phyloP scores from a whole-genome alignment of 2,888 invertebrate genomes.

The Stratiomys singularior region DNA sequence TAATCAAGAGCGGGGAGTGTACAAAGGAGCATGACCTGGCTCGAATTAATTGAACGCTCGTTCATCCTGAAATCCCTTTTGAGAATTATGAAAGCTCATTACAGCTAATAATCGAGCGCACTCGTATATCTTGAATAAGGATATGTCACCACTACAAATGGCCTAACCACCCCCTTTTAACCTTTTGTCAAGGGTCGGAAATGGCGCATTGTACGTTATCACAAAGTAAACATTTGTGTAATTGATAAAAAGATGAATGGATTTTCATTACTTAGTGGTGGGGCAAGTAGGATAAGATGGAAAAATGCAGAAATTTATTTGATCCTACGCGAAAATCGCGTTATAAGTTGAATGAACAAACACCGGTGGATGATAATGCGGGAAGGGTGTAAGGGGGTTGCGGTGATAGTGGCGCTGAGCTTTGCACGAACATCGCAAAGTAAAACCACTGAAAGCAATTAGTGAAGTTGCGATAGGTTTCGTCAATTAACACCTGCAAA shows the following conservation, averaged over 20 bases:
- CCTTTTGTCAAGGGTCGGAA: too few species aligned
- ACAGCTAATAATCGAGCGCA: conserved; percentile 15
- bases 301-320: background rate
- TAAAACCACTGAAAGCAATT: conserved; percentile 1
- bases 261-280: background rate
- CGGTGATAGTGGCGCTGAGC: background rate
- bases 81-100: conserved; percentile 23
- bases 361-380: background rate
- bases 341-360: background rate
- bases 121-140: background rate
- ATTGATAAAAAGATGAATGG: conserved; percentile 18
- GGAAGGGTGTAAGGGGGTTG: background rate
- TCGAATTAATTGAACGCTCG: background rate
- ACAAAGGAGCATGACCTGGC: background rate
- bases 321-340: background rate
- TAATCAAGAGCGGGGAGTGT: background rate
- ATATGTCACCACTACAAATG: background rate
- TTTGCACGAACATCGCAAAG: too few species aligned
- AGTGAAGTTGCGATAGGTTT: background rate
- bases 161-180: too few species aligned
- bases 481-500: conserved; percentile 15
- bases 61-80: background rate
- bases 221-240: conserved; percentile 9
- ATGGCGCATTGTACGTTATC: background rate
- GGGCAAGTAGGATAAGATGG: background rate